Percentiles rank a stretch among this genome's conserved stretches.
These are phyloP conservation scores for Poecilia gillii DNA, from an alignment of 2,797 vertebrate genomes.

Conservation along the genomic window DNA sequence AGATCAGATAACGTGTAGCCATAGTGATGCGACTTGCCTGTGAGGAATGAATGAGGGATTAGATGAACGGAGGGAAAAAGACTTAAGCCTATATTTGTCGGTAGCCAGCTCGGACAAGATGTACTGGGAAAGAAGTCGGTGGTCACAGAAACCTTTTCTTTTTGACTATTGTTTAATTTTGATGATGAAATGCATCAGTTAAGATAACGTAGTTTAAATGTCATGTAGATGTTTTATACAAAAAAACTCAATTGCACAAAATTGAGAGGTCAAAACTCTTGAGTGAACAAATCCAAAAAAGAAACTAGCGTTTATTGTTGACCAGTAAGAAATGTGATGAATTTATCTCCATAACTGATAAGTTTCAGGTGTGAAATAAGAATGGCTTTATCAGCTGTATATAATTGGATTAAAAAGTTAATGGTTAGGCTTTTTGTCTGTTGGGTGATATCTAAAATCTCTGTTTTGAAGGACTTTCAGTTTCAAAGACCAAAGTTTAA, in stretches of 20 bases:
- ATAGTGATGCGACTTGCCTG: constrained; percentile 68
- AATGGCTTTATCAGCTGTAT: not conserved
- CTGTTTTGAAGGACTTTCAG: not conserved
- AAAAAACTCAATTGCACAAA: no score
- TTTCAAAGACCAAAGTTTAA: not conserved
- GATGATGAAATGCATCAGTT: no score
- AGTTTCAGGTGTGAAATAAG: not conserved
- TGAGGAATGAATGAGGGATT: constrained; percentile 75
- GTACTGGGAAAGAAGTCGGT: constrained; percentile 23
- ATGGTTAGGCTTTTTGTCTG: not conserved
- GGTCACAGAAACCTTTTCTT: constrained; percentile 16
- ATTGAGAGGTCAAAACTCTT: not conserved
- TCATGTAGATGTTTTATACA: no score
- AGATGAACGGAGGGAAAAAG: constrained; percentile 53
- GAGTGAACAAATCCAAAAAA: no score
- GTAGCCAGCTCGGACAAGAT: constrained; percentile 42
- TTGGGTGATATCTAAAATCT: not conserved
- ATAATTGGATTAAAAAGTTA: not conserved
- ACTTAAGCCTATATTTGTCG: constrained; percentile 70
- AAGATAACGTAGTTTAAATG: no score
- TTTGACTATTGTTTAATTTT: no score
- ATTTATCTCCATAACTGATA: no score
- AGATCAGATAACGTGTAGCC: constrained; percentile 64
- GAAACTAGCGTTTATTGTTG: no score
- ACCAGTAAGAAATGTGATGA: no score